These are phyloP conservation scores for Gallirallus australis DNA, from an alignment of 2,797 vertebrate species.

Conservation along the genomic window DNA sequence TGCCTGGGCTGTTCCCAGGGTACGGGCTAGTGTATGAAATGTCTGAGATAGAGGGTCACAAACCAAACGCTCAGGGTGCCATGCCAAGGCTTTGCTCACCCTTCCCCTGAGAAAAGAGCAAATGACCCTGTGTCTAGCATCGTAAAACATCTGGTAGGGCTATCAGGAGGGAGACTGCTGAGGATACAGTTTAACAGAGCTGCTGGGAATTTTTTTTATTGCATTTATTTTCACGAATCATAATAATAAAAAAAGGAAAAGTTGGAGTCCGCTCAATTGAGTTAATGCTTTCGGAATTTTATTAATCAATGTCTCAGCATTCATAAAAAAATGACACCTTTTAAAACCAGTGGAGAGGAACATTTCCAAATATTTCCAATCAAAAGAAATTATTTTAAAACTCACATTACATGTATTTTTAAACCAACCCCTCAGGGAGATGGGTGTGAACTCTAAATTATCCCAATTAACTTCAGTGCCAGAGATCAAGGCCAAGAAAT, in stretches of 20 bases:
- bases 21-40: neutral
- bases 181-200: slow-evolving; percentile 78
- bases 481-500: slow-evolving; percentile 70
- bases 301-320: slow-evolving; percentile 80
- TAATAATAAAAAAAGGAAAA: slow-evolving; percentile 58
- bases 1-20: neutral
- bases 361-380: slow-evolving; percentile 78
- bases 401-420: slow-evolving; percentile 71
- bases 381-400: slow-evolving; percentile 80
- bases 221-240: slow-evolving; percentile 74
- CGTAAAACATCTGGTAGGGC: slow-evolving; percentile 78
- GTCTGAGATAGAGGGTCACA: neutral
- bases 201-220: slow-evolving; percentile 78
- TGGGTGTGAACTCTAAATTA: slow-evolving; percentile 77
- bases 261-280: slow-evolving; percentile 76
- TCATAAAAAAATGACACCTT: slow-evolving; percentile 79
- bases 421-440: slow-evolving; percentile 64
- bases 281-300: slow-evolving; percentile 82
- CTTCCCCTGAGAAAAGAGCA: slow-evolving; percentile 46
- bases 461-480: slow-evolving; percentile 67
- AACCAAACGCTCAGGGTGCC: neutral
- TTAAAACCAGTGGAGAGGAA: slow-evolving; percentile 78
- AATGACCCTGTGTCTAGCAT: slow-evolving; percentile 40
- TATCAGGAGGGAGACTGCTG: slow-evolving; percentile 69
- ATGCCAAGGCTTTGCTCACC: slow-evolving; percentile 60